Evolutionary conservation across 2,888 invertebrate species (phyloP), one percentile per base, ranked within the genome.

Genomic region (Bursaphelenchus okinawaensis): DNA sequence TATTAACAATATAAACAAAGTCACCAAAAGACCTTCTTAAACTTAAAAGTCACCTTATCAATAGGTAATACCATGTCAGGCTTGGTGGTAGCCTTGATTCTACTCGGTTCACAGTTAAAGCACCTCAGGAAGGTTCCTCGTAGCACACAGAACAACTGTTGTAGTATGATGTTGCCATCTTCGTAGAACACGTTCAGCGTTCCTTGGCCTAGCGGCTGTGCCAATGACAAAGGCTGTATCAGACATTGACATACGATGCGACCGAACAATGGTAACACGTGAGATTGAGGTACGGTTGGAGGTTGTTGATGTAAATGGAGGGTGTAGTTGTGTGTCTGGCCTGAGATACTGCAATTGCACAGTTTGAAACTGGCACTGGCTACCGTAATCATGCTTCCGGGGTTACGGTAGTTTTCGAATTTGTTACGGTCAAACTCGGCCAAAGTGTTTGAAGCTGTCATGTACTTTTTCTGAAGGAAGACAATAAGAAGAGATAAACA

Each of bases 91-190:
- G 26, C 29, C 19, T 19, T 63, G 7, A 60, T 24, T 23, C n/a
- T 6, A 28, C 68, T 52, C 19, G 54, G 29, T 60, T 67, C 26
- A n/a, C 20, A 26, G 28, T 72, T 68, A 27, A 56, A 68, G 26
- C 71, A 68, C 57, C 71, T 68, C 8, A 68, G 26, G 50, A 69
- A 65, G n/a, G 40, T 40, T 20, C 67, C 65, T 68, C 71, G 69
- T 8, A 69, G 51, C 6, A 69, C 50, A 31, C 69, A 69, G 28
- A 55, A 58, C 28, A 69, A 55, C 23, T 59, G 26, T 19, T 69
- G 71, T 9, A 68, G 62, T n/a, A 69, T 51, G 24, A 72, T 60
- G 9, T 71, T 62, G 50, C 55, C 59, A 26, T 72, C 67, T 23
- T 67, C 50, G 23, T 68, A 23, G 51, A 71, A 69, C 9, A 69